Evolutionary conservation across 2,888 invertebrate species (phyloP).

Genomic region (Drosophila neonasuta): DNA sequence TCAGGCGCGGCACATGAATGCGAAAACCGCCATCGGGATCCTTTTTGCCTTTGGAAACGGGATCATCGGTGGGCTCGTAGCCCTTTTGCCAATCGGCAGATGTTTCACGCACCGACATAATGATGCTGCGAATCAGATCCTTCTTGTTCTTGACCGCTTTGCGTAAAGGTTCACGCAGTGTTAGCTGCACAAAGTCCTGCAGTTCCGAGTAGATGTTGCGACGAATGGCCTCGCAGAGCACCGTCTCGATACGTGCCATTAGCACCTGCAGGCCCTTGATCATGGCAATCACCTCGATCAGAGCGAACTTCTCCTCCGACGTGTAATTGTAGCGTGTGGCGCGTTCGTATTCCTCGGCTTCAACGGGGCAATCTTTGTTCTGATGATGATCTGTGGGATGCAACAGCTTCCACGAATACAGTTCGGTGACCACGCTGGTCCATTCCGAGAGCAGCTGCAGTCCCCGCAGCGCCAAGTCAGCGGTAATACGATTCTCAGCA

Average conservation of each 20-base stretch:
- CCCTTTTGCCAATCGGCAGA: constrained; percentile 98
- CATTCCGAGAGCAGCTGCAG: constrained; percentile 96
- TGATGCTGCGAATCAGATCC: constrained; percentile 96
- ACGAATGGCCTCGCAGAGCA: constrained; percentile 94
- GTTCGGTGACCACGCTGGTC: constrained; percentile 97
- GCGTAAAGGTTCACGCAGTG: constrained; percentile 93
- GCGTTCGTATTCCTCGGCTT: constrained; percentile 99
- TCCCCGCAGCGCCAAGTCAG: constrained; percentile 95
- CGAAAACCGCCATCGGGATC: constrained; percentile 95
- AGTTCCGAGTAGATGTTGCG: constrained; percentile 97
- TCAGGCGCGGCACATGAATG: constrained; percentile 94
- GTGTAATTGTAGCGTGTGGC: constrained; percentile 99
- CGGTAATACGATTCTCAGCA: constrained; percentile 93
- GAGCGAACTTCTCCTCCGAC: constrained; percentile 97
- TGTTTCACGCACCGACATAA: constrained; percentile 98
- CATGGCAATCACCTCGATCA: constrained; percentile 99
- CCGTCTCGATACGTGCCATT: constrained; percentile 98
- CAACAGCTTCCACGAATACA: constrained; percentile 98
- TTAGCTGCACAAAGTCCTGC: constrained; percentile 97
- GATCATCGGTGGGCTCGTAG: constrained; percentile 95
- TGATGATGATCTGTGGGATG: constrained; percentile 99
- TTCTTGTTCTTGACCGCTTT: constrained; percentile 99
- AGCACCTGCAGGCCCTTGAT: constrained; percentile 98
- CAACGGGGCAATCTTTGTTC: constrained; percentile 96
- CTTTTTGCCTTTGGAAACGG: constrained; percentile 95